Evolutionary conservation across 2,888 invertebrate genomes (phyloP).

Genomic region (Pyrrhosoma nymphula): DNA sequence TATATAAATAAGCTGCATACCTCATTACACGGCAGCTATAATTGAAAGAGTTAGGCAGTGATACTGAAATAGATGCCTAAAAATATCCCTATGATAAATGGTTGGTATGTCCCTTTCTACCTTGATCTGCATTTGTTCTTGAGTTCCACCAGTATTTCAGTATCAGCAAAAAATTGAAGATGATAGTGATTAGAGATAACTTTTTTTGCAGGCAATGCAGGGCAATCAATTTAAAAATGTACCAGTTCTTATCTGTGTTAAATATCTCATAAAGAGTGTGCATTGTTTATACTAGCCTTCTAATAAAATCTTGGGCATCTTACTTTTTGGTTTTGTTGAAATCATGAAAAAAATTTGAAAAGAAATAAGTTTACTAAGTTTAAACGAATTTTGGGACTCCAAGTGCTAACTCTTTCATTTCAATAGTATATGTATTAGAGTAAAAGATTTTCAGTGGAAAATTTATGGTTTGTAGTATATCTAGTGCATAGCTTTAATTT

Average conservation of each 20-base stretch:
- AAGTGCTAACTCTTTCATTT: slow-evolving; percentile 6
- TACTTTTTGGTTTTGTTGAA: no score
- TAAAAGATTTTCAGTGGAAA: neutral
- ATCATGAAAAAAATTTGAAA: no score
- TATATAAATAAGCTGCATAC: slow-evolving; percentile 1
- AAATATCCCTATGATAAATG: neutral
- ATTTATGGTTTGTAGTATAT: neutral
- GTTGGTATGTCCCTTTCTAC: neutral
- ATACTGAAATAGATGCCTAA: neutral
- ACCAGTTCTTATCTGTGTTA: no score
- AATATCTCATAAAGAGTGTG: neutral
- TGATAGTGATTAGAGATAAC: neutral
- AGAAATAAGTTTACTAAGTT: no score
- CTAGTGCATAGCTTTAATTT: neutral
- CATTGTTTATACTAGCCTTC: no score
- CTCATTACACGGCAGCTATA: slow-evolving; percentile 25
- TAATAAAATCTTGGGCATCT: no score
- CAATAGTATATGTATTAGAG: neutral
- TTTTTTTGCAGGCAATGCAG: neutral
- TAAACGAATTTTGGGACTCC: no score
- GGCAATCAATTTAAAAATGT: no score
- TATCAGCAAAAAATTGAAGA: neutral
- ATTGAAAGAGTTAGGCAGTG: neutral
- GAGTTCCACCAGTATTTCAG: neutral
- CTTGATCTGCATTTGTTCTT: neutral